These are phyloP conservation scores for Leistus spinibarbis DNA, from an alignment of 2,888 invertebrate genomes.

Conservation along the genomic window DNA sequence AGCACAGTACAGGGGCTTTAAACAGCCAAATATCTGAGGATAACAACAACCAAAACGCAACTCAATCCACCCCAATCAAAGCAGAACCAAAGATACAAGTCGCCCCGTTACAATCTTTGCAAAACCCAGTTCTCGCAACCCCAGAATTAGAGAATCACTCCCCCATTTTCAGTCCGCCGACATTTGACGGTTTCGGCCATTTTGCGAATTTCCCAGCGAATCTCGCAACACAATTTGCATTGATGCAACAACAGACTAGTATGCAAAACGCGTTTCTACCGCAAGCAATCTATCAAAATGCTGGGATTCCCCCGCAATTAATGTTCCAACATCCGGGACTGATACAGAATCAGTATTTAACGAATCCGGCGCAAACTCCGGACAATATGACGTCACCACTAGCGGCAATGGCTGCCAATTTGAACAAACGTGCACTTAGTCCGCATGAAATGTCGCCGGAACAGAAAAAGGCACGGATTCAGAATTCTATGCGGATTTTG, in stretches of 20 bases:
- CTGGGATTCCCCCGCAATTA: slow-evolving; percentile 52
- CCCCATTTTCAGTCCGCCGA: slow-evolving; percentile 45
- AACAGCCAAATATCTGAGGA: slow-evolving; percentile 57
- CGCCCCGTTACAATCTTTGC: slow-evolving; percentile 54
- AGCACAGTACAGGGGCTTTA: slow-evolving; percentile 69
- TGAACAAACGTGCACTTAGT: slow-evolving; percentile 60
- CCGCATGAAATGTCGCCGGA: slow-evolving; percentile 61
- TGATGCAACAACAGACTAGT: slow-evolving; percentile 54
- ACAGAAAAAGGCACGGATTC: slow-evolving; percentile 68
- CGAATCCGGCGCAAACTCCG: slow-evolving; percentile 46
- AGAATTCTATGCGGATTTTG: slow-evolving; percentile 74
- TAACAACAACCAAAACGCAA: slow-evolving; percentile 49
- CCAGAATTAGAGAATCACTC: slow-evolving; percentile 30
- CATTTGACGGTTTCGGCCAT: slow-evolving; percentile 55
- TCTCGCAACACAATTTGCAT: slow-evolving; percentile 54
- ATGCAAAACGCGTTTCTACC: slow-evolving; percentile 54
- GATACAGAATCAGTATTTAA: slow-evolving; percentile 54
- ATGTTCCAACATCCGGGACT: slow-evolving; percentile 55
- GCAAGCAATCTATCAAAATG: slow-evolving; percentile 53
- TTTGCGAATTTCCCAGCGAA: slow-evolving; percentile 56
- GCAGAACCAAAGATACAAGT: slow-evolving; percentile 54
- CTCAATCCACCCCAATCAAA: slow-evolving; percentile 44
- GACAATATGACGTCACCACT: slow-evolving; percentile 58
- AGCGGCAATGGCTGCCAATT: slow-evolving; percentile 62
- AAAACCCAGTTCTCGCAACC: slow-evolving; percentile 47